A percentile compares a stretch with the other conserved stretches of the same genome.
Conservation (phyloP, 2,888 invertebrate genomes). For the Meteorus cinctellus region DNA sequence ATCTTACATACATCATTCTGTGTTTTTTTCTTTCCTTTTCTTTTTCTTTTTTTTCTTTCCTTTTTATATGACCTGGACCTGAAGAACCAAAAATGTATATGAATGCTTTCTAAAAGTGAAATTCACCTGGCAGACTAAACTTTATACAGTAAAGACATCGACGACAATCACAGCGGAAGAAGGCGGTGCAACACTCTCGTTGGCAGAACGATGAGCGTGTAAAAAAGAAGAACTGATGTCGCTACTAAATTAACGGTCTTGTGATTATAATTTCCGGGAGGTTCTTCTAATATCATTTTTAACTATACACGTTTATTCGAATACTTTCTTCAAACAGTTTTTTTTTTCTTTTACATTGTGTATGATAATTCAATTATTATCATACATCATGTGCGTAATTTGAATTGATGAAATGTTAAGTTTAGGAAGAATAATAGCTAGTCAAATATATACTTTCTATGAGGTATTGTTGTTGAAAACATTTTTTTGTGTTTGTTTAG, state of each 20-base stretch:
- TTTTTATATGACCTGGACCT: conserved; percentile 19
- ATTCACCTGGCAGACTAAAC: conserved; percentile 31
- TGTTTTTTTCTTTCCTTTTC: background rate
- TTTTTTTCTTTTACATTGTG: background rate
- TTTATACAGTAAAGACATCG: background rate
- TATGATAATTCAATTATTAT: background rate
- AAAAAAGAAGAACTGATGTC: background rate
- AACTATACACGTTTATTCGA: background rate
- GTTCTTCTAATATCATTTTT: conserved; percentile 12
- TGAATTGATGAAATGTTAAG: too few relatives aligned
- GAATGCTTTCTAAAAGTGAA: conserved; percentile 46
- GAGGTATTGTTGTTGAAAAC: background rate
- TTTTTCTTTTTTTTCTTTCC: background rate
- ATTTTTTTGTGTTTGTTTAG: background rate
- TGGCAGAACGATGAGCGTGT: conserved; percentile 29
- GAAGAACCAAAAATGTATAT: conserved; percentile 16
- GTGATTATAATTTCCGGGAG: background rate
- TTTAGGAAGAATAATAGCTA: too few relatives aligned
- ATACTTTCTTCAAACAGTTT: conserved; percentile 3
- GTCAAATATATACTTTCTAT: too few relatives aligned
- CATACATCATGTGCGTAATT: too few relatives aligned
- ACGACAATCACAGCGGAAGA: conserved; percentile 29
- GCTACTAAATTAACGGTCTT: conserved; percentile 31
- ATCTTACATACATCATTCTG: background rate
- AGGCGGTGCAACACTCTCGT: conserved; percentile 29